Percentiles rank a stretch among this genome's conserved stretches.
Conservation (phyloP, 2,797 vertebrate genomes). For the Halcyon badia region DNA sequence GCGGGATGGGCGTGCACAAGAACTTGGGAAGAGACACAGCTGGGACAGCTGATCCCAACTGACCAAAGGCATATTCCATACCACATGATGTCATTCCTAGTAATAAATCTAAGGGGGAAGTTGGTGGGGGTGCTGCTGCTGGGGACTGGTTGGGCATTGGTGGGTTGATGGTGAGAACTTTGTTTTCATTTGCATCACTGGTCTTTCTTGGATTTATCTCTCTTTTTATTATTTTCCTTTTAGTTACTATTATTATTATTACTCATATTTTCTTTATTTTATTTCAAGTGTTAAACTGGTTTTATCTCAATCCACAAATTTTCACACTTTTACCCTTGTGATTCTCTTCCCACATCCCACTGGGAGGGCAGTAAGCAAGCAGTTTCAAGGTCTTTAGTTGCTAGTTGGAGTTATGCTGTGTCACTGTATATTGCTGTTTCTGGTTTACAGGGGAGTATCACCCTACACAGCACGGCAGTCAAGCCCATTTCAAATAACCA, state of each 20-base stretch:
- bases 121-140: fast-evolving
- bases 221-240: not conserved
- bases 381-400: not conserved
- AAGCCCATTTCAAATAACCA: not conserved
- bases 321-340: too few relatives aligned
- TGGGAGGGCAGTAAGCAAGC: fast-evolving
- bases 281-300: not conserved
- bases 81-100: fast-evolving
- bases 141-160: fast-evolving
- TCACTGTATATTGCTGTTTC: not conserved
- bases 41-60: too few relatives aligned
- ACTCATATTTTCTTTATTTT: not conserved
- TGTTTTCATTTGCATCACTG: not conserved
- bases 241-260: not conserved
- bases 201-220: not conserved
- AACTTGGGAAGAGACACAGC: too few relatives aligned
- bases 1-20: too few relatives aligned
- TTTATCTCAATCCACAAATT: not conserved
- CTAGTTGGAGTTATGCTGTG: not conserved
- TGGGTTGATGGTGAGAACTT: not conserved
- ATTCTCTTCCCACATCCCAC: not conserved
- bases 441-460: not conserved
- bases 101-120: fast-evolving
- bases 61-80: too few relatives aligned
- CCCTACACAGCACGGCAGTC: not conserved